These are phyloP conservation scores for Ptilodon capucinus DNA, from an alignment of 2,888 invertebrate species.

Conservation along the genomic window DNA sequence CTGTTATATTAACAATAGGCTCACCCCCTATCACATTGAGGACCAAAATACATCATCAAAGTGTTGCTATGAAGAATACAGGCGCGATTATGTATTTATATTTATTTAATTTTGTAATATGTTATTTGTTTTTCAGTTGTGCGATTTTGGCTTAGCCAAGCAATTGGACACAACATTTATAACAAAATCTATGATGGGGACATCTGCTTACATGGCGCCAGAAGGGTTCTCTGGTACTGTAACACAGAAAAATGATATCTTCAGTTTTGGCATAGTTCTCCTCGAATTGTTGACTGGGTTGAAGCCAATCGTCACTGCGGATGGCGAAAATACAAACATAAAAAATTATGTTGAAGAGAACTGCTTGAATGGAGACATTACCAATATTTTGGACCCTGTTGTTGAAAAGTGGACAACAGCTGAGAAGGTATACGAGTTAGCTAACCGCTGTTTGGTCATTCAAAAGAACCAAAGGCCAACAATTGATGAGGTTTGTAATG, in stretches of 20 bases:
- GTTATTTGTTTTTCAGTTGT: slow-evolving; percentile 76
- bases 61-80: too few relatives aligned
- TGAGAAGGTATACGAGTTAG: slow-evolving; percentile 77
- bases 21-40: too few relatives aligned
- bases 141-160: slow-evolving; percentile 90
- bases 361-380: slow-evolving; percentile 74
- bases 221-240: slow-evolving; percentile 87
- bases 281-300: slow-evolving; percentile 88
- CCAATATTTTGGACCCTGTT: slow-evolving; percentile 78
- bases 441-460: slow-evolving; percentile 80
- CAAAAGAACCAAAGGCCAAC: slow-evolving; percentile 81
- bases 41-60: too few relatives aligned
- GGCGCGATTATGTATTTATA: too few relatives aligned
- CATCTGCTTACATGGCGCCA: slow-evolving; percentile 89
- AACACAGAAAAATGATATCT: slow-evolving; percentile 89
- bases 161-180: slow-evolving; percentile 74
- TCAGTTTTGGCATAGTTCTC: slow-evolving; percentile 89
- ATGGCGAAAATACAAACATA: slow-evolving; percentile 69
- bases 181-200: slow-evolving; percentile 84
- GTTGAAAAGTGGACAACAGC: slow-evolving; percentile 81
- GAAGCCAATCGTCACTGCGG: slow-evolving; percentile 81
- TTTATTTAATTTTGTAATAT: too few relatives aligned
- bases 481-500: slow-evolving; percentile 78
- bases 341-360: slow-evolving; percentile 79
- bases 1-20: too few relatives aligned